Percentiles rank a stretch among this genome's conserved stretches.
phyloP scores from a whole-genome alignment of 2,113 vertebrate genomes.

The Cheirogaleus medius region DNA sequence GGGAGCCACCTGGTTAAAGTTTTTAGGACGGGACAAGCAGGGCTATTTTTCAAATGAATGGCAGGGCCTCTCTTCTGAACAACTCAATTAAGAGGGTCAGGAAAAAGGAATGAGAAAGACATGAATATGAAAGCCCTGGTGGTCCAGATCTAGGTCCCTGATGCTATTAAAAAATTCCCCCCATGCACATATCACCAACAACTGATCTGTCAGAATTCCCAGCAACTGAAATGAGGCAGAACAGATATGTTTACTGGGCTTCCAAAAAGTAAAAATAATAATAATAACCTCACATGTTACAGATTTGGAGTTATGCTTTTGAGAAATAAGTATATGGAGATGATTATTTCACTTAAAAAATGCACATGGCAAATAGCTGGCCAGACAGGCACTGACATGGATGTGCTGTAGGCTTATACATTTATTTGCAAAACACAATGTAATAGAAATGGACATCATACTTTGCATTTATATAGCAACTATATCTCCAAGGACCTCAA shows the following conservation, averaged over 20 bases:
- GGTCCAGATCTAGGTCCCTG: not conserved
- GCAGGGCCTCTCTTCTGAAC: constrained; percentile 3
- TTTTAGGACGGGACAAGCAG: not conserved
- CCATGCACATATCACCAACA: not conserved
- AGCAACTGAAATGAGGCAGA: constrained; percentile 46
- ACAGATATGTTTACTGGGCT: not conserved
- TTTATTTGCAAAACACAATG: constrained; percentile 69
- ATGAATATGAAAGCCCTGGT: not conserved
- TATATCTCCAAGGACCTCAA: constrained; percentile 72
- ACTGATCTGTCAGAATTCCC: constrained; percentile 27
- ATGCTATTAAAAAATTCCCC: not conserved
- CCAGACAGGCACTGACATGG: constrained; percentile 28
- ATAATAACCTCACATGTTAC: not conserved
- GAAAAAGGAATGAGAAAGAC: not conserved
- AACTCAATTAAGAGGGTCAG: constrained; percentile 21
- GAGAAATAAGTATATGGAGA: constrained; percentile 31
- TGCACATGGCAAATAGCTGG: not conserved
- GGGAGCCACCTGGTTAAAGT: not conserved
- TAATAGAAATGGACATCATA: constrained; percentile 66
- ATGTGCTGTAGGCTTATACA: constrained; percentile 45
- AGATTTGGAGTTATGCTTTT: not conserved
- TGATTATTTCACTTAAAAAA: constrained; percentile 37
- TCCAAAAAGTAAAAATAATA: not conserved
- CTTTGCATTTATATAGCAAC: constrained; percentile 80
- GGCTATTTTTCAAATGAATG: constrained; percentile 37